These are phyloP conservation scores for Stylophora pistillata DNA, from an alignment of 64 coral and sea anemone species.

Conservation along the genomic window DNA sequence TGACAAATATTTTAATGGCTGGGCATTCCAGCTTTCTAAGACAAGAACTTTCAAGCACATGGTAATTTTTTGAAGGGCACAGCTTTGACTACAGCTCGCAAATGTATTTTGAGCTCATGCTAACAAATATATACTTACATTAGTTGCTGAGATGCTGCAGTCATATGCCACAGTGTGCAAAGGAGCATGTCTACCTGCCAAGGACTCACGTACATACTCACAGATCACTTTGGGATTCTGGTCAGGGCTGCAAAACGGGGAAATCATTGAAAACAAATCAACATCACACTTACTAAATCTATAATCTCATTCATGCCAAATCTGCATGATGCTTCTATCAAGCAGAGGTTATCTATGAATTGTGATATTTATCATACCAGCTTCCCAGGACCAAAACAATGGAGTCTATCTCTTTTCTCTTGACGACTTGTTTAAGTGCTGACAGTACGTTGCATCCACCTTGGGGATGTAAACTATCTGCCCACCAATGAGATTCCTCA, in stretches of 20 bases:
- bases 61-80: too few relatives aligned
- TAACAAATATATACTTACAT: constrained; percentile 46
- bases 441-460: constrained; percentile 90
- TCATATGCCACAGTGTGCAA: constrained; percentile 93
- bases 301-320: too few relatives aligned
- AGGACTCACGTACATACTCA: constrained; percentile 82
- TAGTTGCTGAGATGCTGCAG: constrained; percentile 78
- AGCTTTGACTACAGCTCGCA: too few relatives aligned
- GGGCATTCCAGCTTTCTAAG: too few relatives aligned
- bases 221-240: constrained; percentile 84
- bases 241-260: constrained; percentile 66
- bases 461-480: constrained; percentile 64
- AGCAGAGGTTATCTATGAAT: not conserved
- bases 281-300: too few relatives aligned
- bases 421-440: constrained; percentile 85
- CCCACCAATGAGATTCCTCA: constrained; percentile 84
- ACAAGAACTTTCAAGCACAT: too few relatives aligned
- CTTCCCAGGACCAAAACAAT: constrained; percentile 93
- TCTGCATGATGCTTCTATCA: too few relatives aligned
- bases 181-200: constrained; percentile 70
- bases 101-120: too few relatives aligned
- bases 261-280: not conserved
- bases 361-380: constrained; percentile 46
- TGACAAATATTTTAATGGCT: too few relatives aligned
- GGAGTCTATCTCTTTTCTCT: constrained; percentile 88